A percentile compares a stretch with the other conserved stretches of the same genome.
Evolutionary conservation across 1,140 invertebrate species (phyloP).

Genomic region (Aricia agestis): DNA sequence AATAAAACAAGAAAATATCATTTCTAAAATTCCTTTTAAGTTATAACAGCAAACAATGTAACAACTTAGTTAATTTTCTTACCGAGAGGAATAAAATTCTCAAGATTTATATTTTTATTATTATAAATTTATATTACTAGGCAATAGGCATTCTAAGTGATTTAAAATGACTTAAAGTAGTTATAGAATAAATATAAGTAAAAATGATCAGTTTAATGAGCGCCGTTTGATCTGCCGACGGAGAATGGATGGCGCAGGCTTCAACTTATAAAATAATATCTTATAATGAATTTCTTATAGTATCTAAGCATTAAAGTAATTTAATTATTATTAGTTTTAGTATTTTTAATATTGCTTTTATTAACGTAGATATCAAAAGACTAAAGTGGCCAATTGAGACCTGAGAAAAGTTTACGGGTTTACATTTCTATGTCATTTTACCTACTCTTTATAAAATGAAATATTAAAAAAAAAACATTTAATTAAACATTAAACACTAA

Average conservation of each 20-base stretch:
- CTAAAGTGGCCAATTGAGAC: too few relatives aligned
- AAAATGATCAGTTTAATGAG: conserved; percentile 3
- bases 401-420: too few relatives aligned
- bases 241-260: neutral
- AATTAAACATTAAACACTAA: too few relatives aligned
- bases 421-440: too few relatives aligned
- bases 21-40: too few relatives aligned
- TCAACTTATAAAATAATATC: neutral
- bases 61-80: too few relatives aligned
- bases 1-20: too few relatives aligned
- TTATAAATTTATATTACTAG: neutral
- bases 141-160: neutral
- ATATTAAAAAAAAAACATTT: too few relatives aligned
- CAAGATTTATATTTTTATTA: neutral
- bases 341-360: neutral
- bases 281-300: neutral
- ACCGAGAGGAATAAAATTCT: too few relatives aligned
- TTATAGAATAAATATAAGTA: conserved; percentile 2
- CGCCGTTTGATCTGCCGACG: conserved; percentile 3
- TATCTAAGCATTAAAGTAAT: neutral
- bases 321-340: neutral
- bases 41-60: too few relatives aligned
- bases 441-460: too few relatives aligned
- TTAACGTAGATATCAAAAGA: too few relatives aligned
- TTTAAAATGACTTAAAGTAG: neutral